Evolutionary conservation across 2,797 vertebrate species (phyloP).

Genomic region (Xiphophorus birchmanni): DNA sequence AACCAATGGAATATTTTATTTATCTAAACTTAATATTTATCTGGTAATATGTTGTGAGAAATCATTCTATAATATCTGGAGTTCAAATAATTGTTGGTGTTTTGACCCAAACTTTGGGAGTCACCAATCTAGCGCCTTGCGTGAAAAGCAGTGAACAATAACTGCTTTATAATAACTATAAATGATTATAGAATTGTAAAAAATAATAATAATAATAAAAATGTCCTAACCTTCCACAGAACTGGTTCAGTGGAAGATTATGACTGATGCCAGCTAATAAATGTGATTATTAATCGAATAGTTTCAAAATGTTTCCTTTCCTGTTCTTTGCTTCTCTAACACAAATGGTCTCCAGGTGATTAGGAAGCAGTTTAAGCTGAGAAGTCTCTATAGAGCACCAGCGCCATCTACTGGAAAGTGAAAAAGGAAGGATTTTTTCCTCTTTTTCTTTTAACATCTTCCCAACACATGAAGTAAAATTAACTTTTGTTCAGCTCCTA

Average conservation of each 20-base stretch:
- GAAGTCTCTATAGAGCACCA: background rate
- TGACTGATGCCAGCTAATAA: background rate
- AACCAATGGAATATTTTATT: background rate
- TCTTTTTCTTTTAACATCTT: too few relatives aligned
- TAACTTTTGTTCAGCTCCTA: conserved; percentile 23
- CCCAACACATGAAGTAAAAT: background rate
- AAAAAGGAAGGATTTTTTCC: too few relatives aligned
- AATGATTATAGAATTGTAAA: too few relatives aligned
- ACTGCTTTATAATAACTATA: too few relatives aligned
- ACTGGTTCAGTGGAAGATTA: background rate
- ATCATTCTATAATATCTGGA: background rate
- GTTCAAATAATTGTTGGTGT: background rate
- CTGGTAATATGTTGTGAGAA: background rate
- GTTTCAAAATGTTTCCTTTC: too few relatives aligned
- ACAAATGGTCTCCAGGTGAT: too few relatives aligned
- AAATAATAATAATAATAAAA: too few relatives aligned
- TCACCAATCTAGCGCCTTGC: background rate
- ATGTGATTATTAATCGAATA: too few relatives aligned
- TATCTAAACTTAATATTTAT: background rate
- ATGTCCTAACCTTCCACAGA: background rate
- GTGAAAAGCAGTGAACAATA: background rate
- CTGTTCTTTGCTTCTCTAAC: background rate
- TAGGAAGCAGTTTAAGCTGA: too few relatives aligned
- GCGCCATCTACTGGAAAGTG: conserved; percentile 6
- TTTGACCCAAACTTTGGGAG: background rate